Conservation (phyloP, 1,140 invertebrate species). For the Catajapyx aquilonaris region DNA sequence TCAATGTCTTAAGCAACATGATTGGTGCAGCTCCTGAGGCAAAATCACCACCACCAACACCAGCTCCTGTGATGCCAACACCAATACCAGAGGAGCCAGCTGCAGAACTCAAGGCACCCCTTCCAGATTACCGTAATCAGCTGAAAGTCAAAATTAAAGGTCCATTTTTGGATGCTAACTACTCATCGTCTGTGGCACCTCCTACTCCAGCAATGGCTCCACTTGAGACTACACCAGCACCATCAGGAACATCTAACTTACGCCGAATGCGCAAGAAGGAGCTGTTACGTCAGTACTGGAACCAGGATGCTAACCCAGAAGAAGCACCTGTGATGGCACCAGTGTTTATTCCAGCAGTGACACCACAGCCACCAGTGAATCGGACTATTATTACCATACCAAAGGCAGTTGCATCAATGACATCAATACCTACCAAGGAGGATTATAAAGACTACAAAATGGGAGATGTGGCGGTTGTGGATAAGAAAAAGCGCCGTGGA, state of each 20-base stretch:
- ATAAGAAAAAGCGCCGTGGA: constrained; percentile 39
- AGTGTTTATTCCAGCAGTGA: constrained; percentile 15
- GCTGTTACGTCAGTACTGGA: constrained; percentile 59
- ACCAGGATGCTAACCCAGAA: constrained; percentile 66
- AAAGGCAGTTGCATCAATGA: constrained; percentile 68
- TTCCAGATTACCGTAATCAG: constrained; percentile 56
- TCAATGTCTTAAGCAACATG: too few relatives aligned
- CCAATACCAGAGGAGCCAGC: not conserved
- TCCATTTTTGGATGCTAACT: constrained; percentile 56
- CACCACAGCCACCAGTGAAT: constrained; percentile 32
- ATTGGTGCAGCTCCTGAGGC: too few relatives aligned
- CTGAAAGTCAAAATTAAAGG: constrained; percentile 80
- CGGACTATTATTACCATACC: constrained; percentile 60
- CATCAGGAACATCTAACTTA: constrained; percentile 43
- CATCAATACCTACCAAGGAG: constrained; percentile 55
- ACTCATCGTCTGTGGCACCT: constrained; percentile 28
- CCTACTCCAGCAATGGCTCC: constrained; percentile 11
- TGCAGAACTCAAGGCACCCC: constrained; percentile 22
- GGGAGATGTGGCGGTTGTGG: constrained; percentile 24
- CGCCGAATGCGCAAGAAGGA: constrained; percentile 77
- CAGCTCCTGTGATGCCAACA: not conserved
- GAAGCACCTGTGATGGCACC: constrained; percentile 31
- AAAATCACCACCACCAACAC: too few relatives aligned
- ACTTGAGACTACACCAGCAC: constrained; percentile 7
- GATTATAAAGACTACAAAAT: constrained; percentile 37